Percentiles rank a stretch among this genome's conserved stretches.
These are phyloP conservation scores for Plecturocebus donacophilus DNA, from an alignment of 2,113 vertebrate genomes.

Conservation along the genomic window DNA sequence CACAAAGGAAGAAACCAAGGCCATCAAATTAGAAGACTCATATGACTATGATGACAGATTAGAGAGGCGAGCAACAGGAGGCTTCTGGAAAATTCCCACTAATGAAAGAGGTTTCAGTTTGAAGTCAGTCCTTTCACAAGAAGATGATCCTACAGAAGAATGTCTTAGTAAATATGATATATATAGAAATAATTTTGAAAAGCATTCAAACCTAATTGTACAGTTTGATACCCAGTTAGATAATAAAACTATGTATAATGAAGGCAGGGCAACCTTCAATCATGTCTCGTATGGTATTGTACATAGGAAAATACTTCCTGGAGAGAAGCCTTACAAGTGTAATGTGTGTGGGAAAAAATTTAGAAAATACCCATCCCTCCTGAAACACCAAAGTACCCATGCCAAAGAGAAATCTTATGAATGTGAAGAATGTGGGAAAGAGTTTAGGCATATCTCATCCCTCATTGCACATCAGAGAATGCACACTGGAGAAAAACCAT, in stretches of 20 bases:
- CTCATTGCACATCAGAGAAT: conserved; percentile 81
- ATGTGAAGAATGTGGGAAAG: conserved; percentile 82
- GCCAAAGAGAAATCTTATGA: conserved; percentile 81
- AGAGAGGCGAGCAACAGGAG: neutral
- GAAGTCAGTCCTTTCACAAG: conserved; percentile 62
- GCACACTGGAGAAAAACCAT: conserved; percentile 80
- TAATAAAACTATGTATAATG: conserved; percentile 72
- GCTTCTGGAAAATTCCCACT: conserved; percentile 28
- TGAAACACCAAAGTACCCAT: conserved; percentile 79
- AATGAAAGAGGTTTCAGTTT: conserved; percentile 46
- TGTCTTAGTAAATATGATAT: conserved; percentile 76
- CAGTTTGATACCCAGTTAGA: conserved; percentile 77
- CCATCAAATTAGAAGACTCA: conserved; percentile 69
- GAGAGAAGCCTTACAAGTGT: conserved; percentile 82
- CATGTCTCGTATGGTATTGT: conserved; percentile 73
- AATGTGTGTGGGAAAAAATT: conserved; percentile 81
- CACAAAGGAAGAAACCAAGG: conserved; percentile 42
- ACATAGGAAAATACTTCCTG: conserved; percentile 78
- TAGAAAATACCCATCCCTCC: conserved; percentile 76
- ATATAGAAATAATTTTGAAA: conserved; percentile 79
- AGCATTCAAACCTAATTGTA: conserved; percentile 74
- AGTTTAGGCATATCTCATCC: conserved; percentile 78
- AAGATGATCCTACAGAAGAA: conserved; percentile 65
- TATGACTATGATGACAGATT: conserved; percentile 39
- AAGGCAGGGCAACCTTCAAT: conserved; percentile 75